Evolutionary conservation across 2,888 invertebrate genomes (phyloP).

Genomic region (Leptinotarsa rubiginosa): DNA sequence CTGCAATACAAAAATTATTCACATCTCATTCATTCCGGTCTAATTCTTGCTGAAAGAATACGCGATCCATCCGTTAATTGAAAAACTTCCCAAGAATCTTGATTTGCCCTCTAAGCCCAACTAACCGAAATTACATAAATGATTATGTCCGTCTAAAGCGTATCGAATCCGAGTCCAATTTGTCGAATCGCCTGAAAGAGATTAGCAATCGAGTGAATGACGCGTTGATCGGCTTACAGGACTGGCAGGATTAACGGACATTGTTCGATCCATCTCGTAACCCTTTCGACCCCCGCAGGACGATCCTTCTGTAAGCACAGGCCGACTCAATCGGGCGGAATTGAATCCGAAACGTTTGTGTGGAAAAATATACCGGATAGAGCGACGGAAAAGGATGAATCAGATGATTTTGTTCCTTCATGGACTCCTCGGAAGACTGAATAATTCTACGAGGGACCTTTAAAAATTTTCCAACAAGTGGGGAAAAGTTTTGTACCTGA

Average conservation of each 20-base stretch:
- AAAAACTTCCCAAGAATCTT: background rate
- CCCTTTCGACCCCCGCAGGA: conserved; percentile 30
- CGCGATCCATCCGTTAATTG: background rate
- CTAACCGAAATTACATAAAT: conserved; percentile 19
- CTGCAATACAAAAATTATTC: background rate
- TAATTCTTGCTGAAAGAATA: background rate
- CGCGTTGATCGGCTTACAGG: conserved; percentile 56
- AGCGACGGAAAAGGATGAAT: too few relatives aligned
- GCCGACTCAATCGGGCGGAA: conserved; percentile 3
- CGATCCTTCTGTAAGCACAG: background rate
- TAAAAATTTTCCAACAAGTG: too few relatives aligned
- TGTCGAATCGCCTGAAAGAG: conserved; percentile 53
- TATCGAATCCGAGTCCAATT: conserved; percentile 51
- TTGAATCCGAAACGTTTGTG: background rate
- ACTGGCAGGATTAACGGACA: conserved; percentile 49
- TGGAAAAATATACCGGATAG: background rate
- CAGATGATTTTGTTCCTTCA: background rate
- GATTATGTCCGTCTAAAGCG: conserved; percentile 22
- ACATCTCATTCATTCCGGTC: background rate
- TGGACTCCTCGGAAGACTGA: too few relatives aligned
- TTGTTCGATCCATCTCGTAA: conserved; percentile 25
- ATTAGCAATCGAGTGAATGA: conserved; percentile 57
- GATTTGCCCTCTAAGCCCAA: background rate
- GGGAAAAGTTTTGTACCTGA: too few relatives aligned
- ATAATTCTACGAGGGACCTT: too few relatives aligned